Base-by-base conservation (phyloP, 2,113 vertebrate genomes). In the Theristicus caerulescens region DNA sequence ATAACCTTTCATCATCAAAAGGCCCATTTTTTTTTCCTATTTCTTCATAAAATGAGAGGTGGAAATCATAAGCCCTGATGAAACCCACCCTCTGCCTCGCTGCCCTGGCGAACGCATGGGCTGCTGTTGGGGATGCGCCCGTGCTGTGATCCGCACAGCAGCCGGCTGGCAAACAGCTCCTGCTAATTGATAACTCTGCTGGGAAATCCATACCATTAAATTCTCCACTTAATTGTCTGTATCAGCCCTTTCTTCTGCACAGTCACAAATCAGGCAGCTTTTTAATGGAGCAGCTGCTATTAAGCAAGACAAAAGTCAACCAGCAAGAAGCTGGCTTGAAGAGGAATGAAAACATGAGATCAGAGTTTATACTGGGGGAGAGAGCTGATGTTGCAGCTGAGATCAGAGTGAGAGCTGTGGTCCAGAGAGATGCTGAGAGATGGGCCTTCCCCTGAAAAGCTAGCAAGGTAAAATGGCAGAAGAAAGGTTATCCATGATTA, bases 91-190 rank as follows among this genome's bases (percentile, higher is more conserved):
- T 71, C 36, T 78, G 31, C 65, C 36, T 49, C 2, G 0, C 27
- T 82, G 27, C 29, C 51, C 14, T 2, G 18, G 46, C 2, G n/a
- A 79, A 26, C 1, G 2, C 42, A 10, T 9, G 1, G 0, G 36
- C n/a, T 8, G 0, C 0, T 0, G 42, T 20, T 61, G 0, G 0
- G 51, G 83, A 64, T 11, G 80, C 2, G 4, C 42, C 49, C 0
- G 0, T 4, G 5, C 77, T 2, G 3, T 26, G 72, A 61, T 40
- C 81, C 3, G 4, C 73, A 4, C 42, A 7, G 2, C 2, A 0
- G 25, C 64, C 0, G 5, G n/a, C 42, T 89, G 89, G 73, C 70
- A 79, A 82, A 42, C 32, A 49, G 84, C 82, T 91, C 6, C 0
- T 0, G 1, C 74, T 94, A 93, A 93, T 84, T 91, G 90, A 87